Evolutionary conservation across 1,140 invertebrate genomes (phyloP).

Genomic region (Drosophila jambulina): DNA sequence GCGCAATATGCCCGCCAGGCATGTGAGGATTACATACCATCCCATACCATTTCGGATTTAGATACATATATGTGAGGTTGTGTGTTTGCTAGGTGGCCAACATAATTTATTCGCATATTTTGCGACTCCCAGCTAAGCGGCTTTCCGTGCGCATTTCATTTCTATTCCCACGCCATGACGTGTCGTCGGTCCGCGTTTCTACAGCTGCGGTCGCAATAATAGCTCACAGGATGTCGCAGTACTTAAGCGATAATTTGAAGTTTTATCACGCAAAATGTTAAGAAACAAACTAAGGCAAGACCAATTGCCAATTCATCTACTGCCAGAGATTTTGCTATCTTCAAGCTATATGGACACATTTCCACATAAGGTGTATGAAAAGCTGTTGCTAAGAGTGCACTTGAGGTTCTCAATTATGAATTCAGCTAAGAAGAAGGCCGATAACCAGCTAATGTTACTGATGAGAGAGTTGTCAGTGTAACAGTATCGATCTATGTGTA

Average conservation of each 20-base stretch:
- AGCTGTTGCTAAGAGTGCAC: not conserved
- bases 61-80: not conserved
- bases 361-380: not conserved
- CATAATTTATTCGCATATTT: conserved; percentile 60
- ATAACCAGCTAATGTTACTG: not conserved
- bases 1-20: conserved; percentile 34
- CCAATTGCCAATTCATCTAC: not conserved
- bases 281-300: not conserved
- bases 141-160: conserved; percentile 46
- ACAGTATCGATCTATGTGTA: too few relatives aligned
- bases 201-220: conserved; percentile 24
- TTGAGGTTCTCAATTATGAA: not conserved
- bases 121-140: conserved; percentile 45
- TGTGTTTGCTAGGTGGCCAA: conserved; percentile 37
- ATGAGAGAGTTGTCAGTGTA: too few relatives aligned
- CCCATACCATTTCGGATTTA: conserved; percentile 6
- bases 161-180: conserved; percentile 28
- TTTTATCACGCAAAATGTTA: not conserved
- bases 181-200: not conserved
- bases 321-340: not conserved
- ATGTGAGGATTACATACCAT: conserved; percentile 38
- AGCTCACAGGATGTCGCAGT: not conserved
- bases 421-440: not conserved
- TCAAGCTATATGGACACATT: too few relatives aligned
- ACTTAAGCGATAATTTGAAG: not conserved